Conservation (phyloP, 2,797 vertebrate species). For the Gallirallus australis region DNA sequence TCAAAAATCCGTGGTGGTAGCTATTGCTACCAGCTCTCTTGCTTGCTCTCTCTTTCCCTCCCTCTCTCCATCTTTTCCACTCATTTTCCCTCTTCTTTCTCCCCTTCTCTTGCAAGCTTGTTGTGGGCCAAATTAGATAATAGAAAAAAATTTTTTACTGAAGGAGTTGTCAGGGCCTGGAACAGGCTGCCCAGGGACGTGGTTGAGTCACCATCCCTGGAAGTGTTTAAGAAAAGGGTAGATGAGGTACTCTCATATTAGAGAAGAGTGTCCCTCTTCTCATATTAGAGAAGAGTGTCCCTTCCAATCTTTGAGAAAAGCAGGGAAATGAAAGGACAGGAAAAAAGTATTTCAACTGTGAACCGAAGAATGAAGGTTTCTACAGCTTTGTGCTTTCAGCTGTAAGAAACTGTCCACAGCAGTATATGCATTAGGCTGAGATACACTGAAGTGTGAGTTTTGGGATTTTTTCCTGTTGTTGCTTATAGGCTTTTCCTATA, state of each 20-base stretch:
- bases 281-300: neutral
- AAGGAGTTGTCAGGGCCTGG: too few relatives aligned
- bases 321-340: neutral
- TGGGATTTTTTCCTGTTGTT: neutral
- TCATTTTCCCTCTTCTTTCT: too few relatives aligned
- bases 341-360: neutral
- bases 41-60: too few relatives aligned
- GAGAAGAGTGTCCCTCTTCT: neutral
- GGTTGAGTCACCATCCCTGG: too few relatives aligned
- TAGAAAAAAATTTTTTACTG: too few relatives aligned
- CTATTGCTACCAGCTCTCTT: too few relatives aligned
- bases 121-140: too few relatives aligned
- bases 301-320: neutral
- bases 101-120: too few relatives aligned
- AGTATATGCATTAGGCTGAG: neutral
- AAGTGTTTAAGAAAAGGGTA: too few relatives aligned
- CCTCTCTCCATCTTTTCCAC: too few relatives aligned
- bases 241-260: neutral
- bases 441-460: accelerated
- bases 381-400: neutral
- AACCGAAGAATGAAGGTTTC: neutral
- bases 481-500: neutral
- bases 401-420: neutral
- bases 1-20: too few relatives aligned
- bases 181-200: too few relatives aligned